Base-by-base conservation (phyloP, 2,888 invertebrate genomes). In the Eugnorisma glareosa region DNA sequence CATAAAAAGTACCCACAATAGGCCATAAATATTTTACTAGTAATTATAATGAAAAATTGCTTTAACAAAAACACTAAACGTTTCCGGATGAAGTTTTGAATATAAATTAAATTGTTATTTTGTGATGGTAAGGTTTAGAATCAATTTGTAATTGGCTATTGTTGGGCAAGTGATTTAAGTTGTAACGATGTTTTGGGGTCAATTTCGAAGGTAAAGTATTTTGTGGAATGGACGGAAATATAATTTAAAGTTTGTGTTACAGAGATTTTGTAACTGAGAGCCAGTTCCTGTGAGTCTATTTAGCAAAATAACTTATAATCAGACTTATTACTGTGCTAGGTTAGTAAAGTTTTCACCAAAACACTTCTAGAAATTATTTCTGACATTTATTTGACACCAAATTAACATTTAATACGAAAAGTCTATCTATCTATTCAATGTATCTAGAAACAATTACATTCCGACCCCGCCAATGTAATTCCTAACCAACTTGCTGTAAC, bases 41-140 rank as follows among this genome's bases (percentile, higher is more conserved):
- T 94, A 95, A 96, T 96, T 95, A 94, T 93, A 93, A 94, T 94
- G 94, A 95, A 93, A 94, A 94, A 95, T 93, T 86, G 91, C 92
- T 88, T 81, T 84, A 75, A 88, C 87, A 87, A 89, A 88, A 91
- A 92, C 90, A 91, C 92, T 94, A 93, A 94, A 93, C 88, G 93
- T 93, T 94, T 94, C 94, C 94, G 94, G 94, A 87, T 89, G 82
- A 84, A 84, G 82, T 92, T 90, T 90, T 89, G 91, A 91, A 92
- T 92, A 90, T 93, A 92, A 93, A 93, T 94, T 93, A 91, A 90
- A 92, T 88, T 88, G 91, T 92, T 91, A 89, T 82, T 88, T 88
- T 83, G 81, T 82, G 83, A 83, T 84, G 67, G 77, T 82, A 87
- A 85, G 89, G 86, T 90, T 89, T 89, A 67, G 87, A 92, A 91